phyloP scores from a whole-genome alignment of 2,888 invertebrate genomes.

The Amitus sp. region DNA sequence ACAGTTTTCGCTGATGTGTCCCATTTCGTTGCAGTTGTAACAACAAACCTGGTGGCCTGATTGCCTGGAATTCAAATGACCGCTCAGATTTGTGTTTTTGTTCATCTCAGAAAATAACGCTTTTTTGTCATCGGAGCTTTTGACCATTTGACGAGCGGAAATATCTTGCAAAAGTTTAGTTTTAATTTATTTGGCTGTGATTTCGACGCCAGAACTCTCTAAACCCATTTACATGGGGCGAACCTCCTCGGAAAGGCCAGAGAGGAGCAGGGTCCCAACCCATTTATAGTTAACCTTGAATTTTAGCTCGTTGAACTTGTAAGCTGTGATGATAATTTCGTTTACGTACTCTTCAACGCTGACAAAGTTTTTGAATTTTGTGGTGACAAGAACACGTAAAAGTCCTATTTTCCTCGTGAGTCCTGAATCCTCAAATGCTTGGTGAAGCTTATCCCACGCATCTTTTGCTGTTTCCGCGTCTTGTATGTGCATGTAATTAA shows the following conservation, averaged over 20 bases:
- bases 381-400: conserved; percentile 43
- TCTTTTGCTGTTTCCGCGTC: conserved; percentile 42
- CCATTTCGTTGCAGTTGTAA: not conserved
- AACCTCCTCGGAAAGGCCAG: conserved; percentile 47
- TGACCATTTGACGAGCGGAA: no score
- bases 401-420: conserved; percentile 48
- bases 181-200: conserved; percentile 47
- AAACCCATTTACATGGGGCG: conserved; percentile 50
- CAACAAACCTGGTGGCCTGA: not conserved
- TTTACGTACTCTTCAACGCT: conserved; percentile 50
- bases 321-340: conserved; percentile 45
- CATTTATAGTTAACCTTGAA: conserved; percentile 47
- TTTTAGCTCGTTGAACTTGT: conserved; percentile 46
- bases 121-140: no score
- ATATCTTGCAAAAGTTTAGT: conserved; percentile 39
- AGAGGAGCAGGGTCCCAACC: conserved; percentile 49
- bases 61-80: no score
- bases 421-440: conserved; percentile 49
- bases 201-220: conserved; percentile 44
- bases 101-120: no score
- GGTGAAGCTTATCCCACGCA: conserved; percentile 45
- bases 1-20: conserved; percentile 1
- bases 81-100: no score
- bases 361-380: conserved; percentile 41
- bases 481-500: conserved; percentile 47